Evolutionary conservation across 2,113 vertebrate species (phyloP).

Genomic region (Peromyscus maniculatus): DNA sequence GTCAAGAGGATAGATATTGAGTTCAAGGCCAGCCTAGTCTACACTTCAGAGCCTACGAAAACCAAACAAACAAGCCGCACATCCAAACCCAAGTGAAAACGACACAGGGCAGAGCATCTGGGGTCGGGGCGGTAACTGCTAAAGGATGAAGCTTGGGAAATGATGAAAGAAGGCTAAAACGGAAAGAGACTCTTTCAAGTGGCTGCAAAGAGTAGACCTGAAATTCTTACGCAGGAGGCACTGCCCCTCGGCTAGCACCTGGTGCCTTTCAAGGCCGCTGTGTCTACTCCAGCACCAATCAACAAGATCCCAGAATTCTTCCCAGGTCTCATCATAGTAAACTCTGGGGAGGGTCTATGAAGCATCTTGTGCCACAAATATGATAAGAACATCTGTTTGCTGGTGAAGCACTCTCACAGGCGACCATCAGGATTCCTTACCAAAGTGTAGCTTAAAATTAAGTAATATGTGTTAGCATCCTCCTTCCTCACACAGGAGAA

Average conservation of each 20-base stretch:
- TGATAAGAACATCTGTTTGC: background rate
- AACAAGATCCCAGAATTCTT: background rate
- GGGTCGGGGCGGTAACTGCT: background rate
- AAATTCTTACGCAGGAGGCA: background rate
- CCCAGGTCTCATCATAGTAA: background rate
- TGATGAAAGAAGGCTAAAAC: background rate
- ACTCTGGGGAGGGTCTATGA: background rate
- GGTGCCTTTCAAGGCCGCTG: background rate
- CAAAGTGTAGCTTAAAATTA: constrained; percentile 38
- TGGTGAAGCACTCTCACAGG: background rate
- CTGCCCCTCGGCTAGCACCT: background rate
- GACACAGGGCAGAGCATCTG: background rate
- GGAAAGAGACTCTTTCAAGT: background rate
- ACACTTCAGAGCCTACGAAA: background rate
- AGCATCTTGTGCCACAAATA: background rate
- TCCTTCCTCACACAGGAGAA: background rate
- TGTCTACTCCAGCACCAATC: background rate
- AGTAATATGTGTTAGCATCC: background rate
- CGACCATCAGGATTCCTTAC: background rate
- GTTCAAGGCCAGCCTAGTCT: background rate
- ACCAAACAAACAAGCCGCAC: background rate
- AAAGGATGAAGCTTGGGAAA: background rate
- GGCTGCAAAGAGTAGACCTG: background rate
- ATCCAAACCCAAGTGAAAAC: background rate
- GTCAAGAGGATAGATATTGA: background rate